Evolutionary conservation across 2,113 vertebrate species (phyloP).

Genomic region (Micromys minutus): DNA sequence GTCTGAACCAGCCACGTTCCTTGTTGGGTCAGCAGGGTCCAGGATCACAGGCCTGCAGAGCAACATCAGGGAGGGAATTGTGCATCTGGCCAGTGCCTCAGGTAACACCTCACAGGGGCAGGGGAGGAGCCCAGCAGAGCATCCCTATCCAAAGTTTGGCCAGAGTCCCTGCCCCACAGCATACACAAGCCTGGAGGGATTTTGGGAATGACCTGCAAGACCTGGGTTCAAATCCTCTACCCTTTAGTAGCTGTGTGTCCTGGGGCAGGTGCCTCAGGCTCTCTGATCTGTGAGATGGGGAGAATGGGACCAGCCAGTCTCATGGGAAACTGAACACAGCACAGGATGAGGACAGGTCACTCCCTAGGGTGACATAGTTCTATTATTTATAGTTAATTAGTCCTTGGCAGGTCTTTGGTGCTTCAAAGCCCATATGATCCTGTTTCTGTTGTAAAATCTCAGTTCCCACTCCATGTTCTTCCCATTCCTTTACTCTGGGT

Average conservation of each 20-base stretch:
- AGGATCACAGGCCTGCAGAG: constrained; percentile 74
- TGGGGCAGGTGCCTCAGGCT: background rate
- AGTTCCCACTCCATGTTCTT: background rate
- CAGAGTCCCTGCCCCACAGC: background rate
- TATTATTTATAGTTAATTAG: background rate
- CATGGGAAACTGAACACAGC: background rate
- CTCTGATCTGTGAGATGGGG: background rate
- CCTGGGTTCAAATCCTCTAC: background rate
- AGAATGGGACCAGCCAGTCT: background rate
- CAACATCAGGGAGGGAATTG: background rate
- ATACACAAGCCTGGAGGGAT: background rate
- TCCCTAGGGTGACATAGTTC: no score
- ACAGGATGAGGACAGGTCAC: no score
- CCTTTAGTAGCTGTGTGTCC: background rate
- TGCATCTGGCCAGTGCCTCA: background rate
- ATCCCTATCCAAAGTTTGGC: accelerated
- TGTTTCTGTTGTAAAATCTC: background rate
- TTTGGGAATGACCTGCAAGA: background rate
- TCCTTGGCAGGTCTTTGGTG: background rate
- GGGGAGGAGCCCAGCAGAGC: background rate
- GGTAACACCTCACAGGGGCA: background rate
- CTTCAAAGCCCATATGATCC: no score
- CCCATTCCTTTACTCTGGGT: background rate
- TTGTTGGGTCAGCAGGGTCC: constrained; percentile 73
- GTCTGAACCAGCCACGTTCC: constrained; percentile 8